These are phyloP conservation scores for Bradypus variegatus DNA, from an alignment of 2,797 vertebrate species.

Conservation along the genomic window DNA sequence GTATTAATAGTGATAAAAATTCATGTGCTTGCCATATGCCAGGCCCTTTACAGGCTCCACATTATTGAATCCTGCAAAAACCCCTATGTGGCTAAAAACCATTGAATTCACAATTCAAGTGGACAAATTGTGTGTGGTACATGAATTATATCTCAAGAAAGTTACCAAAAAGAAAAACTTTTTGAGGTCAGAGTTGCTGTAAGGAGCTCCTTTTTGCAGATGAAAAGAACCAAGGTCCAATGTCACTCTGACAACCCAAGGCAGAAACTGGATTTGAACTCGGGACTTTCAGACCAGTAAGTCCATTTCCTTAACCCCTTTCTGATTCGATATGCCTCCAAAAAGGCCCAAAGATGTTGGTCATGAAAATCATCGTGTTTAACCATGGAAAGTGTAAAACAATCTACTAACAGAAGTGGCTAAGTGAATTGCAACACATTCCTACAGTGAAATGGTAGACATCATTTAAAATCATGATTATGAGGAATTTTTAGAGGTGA, in stretches of 20 bases:
- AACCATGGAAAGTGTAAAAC: neutral
- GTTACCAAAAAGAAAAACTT: neutral
- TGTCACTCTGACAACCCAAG: neutral
- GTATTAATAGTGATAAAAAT: neutral
- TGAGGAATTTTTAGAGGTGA: neutral
- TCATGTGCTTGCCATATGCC: neutral
- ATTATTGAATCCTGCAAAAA: neutral
- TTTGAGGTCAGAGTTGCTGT: neutral
- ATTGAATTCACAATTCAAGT: neutral
- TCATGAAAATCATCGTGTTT: neutral
- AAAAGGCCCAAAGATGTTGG: neutral
- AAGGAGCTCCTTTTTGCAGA: neutral
- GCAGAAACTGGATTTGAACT: neutral
- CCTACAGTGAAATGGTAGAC: neutral
- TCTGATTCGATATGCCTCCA: neutral
- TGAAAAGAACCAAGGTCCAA: neutral
- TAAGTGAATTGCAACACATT: neutral
- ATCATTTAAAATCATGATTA: neutral
- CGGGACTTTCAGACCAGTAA: neutral
- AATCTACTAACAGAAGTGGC: neutral
- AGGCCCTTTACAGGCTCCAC: neutral
- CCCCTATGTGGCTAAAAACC: neutral
- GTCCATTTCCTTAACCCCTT: neutral
- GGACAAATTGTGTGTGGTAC: neutral
- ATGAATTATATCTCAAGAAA: slow-evolving; percentile 21